phyloP scores from a whole-genome alignment of 2,797 vertebrate genomes.

The Smutsia gigantea region DNA sequence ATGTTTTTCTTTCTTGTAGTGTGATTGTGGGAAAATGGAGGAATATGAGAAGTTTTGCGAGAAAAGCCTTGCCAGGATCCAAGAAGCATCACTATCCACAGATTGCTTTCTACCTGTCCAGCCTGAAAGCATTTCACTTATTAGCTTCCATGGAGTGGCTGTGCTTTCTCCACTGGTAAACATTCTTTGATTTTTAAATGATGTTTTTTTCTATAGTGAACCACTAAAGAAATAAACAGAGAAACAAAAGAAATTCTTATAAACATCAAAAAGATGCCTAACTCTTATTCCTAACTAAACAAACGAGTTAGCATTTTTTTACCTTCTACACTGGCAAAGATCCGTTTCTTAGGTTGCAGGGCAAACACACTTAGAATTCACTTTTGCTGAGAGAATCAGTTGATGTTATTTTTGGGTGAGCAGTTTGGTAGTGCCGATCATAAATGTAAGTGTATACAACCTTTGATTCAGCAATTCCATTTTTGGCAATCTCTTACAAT shows the following conservation, averaged over 20 bases:
- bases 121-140: conserved; percentile 86
- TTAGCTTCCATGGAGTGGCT: conserved; percentile 91
- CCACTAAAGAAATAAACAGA: not conserved
- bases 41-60: conserved; percentile 93
- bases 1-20: conserved; percentile 75
- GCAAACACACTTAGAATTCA: not conserved
- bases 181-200: not conserved
- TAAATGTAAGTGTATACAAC: conserved; percentile 13
- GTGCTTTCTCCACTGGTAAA: conserved; percentile 94
- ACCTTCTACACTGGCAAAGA: not conserved
- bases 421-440: conserved; percentile 11
- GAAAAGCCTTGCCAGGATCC: conserved; percentile 88
- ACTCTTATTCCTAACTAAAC: conserved; percentile 18
- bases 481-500: conserved; percentile 21
- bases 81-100: conserved; percentile 82
- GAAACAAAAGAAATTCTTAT: conserved; percentile 33
- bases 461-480: conserved; percentile 27
- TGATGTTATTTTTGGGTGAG: conserved; percentile 26
- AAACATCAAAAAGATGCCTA: not conserved
- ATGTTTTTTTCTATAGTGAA: not conserved
- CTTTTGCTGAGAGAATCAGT: not conserved
- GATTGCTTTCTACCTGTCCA: conserved; percentile 74
- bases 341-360: not conserved
- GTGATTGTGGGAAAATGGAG: conserved; percentile 90
- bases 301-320: not conserved